Evolutionary conservation across 2,797 vertebrate species (phyloP).

Genomic region (Sciaenops ocellatus): DNA sequence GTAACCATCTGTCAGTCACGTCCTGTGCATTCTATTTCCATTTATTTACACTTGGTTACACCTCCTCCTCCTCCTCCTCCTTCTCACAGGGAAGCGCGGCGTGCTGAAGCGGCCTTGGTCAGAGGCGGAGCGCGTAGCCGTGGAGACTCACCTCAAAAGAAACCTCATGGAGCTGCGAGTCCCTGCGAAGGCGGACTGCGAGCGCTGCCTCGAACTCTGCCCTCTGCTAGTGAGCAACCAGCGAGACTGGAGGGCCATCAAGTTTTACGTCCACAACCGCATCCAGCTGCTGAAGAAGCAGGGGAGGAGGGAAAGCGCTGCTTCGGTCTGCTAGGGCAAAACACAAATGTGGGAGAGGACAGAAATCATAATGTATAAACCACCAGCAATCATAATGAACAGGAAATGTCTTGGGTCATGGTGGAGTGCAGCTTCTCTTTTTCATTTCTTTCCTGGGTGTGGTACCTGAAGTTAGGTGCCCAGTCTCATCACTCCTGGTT

Average conservation of each 20-base stretch:
- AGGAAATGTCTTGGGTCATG: slow-evolving; percentile 33
- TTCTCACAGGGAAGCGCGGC: slow-evolving; percentile 83
- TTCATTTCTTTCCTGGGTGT: slow-evolving; percentile 22
- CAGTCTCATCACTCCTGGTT: slow-evolving; percentile 30
- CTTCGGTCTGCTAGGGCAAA: slow-evolving; percentile 70
- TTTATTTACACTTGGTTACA: neutral
- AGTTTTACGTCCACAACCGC: slow-evolving; percentile 90
- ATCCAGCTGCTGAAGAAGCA: slow-evolving; percentile 89
- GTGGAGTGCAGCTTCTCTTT: slow-evolving; percentile 34
- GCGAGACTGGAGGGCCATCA: slow-evolving; percentile 88
- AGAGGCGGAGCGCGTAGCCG: slow-evolving; percentile 86
- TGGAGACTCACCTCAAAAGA: slow-evolving; percentile 87
- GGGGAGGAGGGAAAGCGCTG: slow-evolving; percentile 78
- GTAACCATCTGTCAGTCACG: slow-evolving; percentile 48
- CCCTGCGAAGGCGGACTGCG: slow-evolving; percentile 88
- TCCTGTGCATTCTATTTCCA: neutral
- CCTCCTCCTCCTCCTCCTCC: neutral
- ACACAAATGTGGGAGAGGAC: slow-evolving; percentile 12
- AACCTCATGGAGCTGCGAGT: slow-evolving; percentile 87
- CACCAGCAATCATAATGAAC: slow-evolving; percentile 70
- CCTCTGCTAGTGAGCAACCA: slow-evolving; percentile 87
- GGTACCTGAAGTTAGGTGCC: slow-evolving; percentile 34
- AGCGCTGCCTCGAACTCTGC: slow-evolving; percentile 87
- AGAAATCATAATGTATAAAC: slow-evolving; percentile 59
- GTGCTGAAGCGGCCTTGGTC: slow-evolving; percentile 89